Percentiles rank a stretch among this genome's conserved stretches.
phyloP scores from a whole-genome alignment of 2,888 invertebrate genomes.

The Spicauda simplicius region DNA sequence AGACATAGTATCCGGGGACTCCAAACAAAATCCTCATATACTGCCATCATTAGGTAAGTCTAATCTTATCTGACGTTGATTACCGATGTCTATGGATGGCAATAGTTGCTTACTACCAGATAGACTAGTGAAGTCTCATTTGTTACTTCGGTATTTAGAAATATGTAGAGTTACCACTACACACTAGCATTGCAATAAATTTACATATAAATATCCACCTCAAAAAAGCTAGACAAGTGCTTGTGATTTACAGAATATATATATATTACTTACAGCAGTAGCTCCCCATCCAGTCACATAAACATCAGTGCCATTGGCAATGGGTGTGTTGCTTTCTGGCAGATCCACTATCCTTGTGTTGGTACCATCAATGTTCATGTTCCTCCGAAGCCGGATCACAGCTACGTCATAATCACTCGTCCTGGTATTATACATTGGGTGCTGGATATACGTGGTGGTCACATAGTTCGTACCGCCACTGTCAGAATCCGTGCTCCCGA shows the following conservation, averaged over 20 bases:
- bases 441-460: constrained; percentile 54
- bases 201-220: too few species aligned
- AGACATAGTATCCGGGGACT: too few species aligned
- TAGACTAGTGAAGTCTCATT: too few species aligned
- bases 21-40: too few species aligned
- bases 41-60: too few species aligned
- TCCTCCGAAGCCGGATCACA: constrained; percentile 56
- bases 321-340: constrained; percentile 45
- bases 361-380: constrained; percentile 61
- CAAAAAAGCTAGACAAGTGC: too few species aligned
- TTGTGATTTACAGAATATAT: neutral
- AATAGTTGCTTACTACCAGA: too few species aligned
- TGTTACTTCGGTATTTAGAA: too few species aligned
- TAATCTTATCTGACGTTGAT: too few species aligned
- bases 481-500: constrained; percentile 64
- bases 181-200: too few species aligned
- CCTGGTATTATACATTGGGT: constrained; percentile 66
- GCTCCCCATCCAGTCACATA: constrained; percentile 61
- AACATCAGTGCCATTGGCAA: constrained; percentile 53
- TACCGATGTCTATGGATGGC: too few species aligned
- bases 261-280: constrained; percentile 19
- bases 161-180: too few species aligned
- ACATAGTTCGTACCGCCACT: constrained; percentile 70
- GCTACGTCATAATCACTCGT: constrained; percentile 76
- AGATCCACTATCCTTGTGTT: constrained; percentile 54